Percentiles rank a stretch among this genome's conserved stretches.
These are phyloP conservation scores for Argopecten irradians DNA, from an alignment of 1,140 invertebrate species.

Conservation along the genomic window DNA sequence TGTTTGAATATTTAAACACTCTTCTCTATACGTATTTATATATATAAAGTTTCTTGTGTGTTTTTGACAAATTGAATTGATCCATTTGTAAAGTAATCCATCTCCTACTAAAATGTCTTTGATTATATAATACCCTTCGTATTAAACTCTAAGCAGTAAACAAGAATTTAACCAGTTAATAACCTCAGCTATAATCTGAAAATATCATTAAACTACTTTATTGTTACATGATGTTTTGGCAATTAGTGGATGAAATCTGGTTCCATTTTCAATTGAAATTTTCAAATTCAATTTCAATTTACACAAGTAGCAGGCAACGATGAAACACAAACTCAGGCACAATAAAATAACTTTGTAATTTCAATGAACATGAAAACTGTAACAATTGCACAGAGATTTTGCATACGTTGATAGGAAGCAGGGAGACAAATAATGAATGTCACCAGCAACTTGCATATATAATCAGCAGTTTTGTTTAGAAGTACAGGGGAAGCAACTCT, in stretches of 20 bases:
- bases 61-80: too few relatives aligned
- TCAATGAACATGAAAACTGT: not conserved
- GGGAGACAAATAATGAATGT: not conserved
- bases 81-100: too few relatives aligned
- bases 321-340: not conserved
- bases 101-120: too few relatives aligned
- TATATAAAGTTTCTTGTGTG: too few relatives aligned
- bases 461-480: not conserved
- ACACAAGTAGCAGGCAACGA: not conserved
- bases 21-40: too few relatives aligned
- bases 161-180: too few relatives aligned
- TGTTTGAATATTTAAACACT: too few relatives aligned
- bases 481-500: not conserved
- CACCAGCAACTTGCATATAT: not conserved
- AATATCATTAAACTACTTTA: not conserved
- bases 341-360: not conserved
- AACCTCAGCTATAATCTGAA: not conserved
- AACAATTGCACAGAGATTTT: constrained; percentile 12
- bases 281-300: not conserved
- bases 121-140: too few relatives aligned
- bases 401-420: not conserved
- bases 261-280: too few relatives aligned
- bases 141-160: too few relatives aligned
- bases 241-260: not conserved
- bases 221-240: not conserved